Base-by-base conservation (phyloP, 92 coral and sea anemone genomes). In the Palythoa grandiflora region DNA sequence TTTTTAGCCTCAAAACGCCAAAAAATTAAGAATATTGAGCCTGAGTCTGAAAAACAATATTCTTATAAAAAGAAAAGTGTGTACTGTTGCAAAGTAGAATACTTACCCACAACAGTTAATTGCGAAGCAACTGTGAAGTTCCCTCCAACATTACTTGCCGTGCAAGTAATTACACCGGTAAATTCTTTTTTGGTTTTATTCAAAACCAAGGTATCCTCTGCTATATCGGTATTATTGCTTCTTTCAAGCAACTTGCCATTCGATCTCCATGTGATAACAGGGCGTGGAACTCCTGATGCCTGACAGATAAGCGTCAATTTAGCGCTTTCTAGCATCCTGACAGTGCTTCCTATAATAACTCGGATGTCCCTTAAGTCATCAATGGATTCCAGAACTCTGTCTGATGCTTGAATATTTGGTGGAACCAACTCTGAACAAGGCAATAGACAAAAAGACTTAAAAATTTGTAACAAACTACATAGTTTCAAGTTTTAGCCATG, bases 281-380 rank as follows among this genome's bases (percentile, higher is more conserved):
- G 96, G 52, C 78, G 77, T 85, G 98, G 98, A 63, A 93, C 87
- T 1, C 93, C 96, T 60, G 85, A 84, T 37, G 96, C 91, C 2
- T 89, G 88, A 40, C 98, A 95, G 21, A 83, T 70, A 6, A 95
- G 60, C 48, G 91, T 88, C 47, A 95, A 83, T 61, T 71, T 75
- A 7, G 91, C 89, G 65, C 92, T 91, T 1, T 94, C 92, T 5
- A 95, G 89, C 89, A 95, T 79, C 17, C 87, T 76, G 21, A 95
- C 90, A 36, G 89, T 86, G 53, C 94, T 87, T 55, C 98, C 98
- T 44, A 93, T 83, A 50, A 83, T 77, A 16, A 93, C 70, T 55
- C 90, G 38, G 51, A 93, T 91, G 17, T 84, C 84, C 48, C 75
- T 77, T 88, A 89, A 84, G 93, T 93, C 78, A 1, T 57, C 55